These are phyloP conservation scores for Chloroceryle inda DNA, from an alignment of 2,797 vertebrate genomes.

Conservation along the genomic window DNA sequence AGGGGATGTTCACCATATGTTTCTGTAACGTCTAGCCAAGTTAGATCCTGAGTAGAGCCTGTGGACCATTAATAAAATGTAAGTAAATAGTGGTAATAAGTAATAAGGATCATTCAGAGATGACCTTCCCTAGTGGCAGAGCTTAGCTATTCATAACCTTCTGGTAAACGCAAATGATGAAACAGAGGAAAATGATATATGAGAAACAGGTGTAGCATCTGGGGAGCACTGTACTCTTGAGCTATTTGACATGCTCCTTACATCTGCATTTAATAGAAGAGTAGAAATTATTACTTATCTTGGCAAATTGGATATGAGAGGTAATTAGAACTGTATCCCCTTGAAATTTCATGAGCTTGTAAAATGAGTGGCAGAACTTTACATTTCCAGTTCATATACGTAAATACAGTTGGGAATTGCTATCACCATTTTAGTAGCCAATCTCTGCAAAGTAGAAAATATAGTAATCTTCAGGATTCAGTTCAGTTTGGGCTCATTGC, in stretches of 20 bases:
- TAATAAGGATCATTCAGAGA: neutral
- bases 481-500: neutral
- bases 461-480: neutral
- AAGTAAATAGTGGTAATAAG: conserved; percentile 4
- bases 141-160: conserved; percentile 27
- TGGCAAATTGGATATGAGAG: conserved; percentile 34
- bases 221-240: neutral
- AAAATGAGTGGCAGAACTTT: neutral
- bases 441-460: neutral
- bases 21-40: neutral
- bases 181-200: neutral
- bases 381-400: neutral
- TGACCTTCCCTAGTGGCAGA: conserved; percentile 44
- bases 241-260: conserved; percentile 46
- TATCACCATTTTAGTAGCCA: neutral
- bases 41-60: neutral
- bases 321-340: conserved; percentile 29
- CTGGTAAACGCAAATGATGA: neutral
- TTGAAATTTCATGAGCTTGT: conserved; percentile 31
- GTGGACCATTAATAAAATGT: neutral
- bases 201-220: conserved; percentile 57
- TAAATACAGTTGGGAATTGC: neutral
- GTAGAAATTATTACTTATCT: conserved; percentile 46
- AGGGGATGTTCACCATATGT: neutral
- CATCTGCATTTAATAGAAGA: conserved; percentile 23